Percentiles rank a stretch among this genome's conserved stretches.
Evolutionary conservation across 2,888 invertebrate genomes (phyloP).

Genomic region (Clusia tigrina): DNA sequence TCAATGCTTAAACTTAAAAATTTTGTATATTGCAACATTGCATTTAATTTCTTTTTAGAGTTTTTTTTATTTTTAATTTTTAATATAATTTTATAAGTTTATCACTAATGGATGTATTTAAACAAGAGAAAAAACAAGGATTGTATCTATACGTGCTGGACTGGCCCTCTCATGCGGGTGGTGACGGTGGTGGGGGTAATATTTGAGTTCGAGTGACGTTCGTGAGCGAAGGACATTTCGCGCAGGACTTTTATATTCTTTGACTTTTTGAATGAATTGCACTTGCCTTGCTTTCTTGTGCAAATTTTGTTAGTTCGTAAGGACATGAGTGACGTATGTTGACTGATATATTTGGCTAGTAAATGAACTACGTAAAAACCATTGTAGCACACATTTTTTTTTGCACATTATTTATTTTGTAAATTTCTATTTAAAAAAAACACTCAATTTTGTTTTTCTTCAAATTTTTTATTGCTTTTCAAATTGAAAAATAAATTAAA

Average conservation of each 20-base stretch:
- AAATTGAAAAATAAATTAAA: too few relatives aligned
- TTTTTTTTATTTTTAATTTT: background rate
- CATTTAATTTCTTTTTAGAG: background rate
- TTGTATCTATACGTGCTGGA: background rate
- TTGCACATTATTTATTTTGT: background rate
- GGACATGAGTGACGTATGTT: conserved; percentile 14
- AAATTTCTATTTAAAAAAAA: background rate
- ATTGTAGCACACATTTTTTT: background rate
- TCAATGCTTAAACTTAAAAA: too few relatives aligned
- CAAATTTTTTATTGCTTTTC: background rate
- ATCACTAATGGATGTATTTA: background rate
- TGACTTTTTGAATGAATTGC: conserved; percentile 11
- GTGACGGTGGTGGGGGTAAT: background rate
- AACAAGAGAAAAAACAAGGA: background rate
- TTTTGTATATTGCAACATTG: too few relatives aligned
- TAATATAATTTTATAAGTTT: background rate
- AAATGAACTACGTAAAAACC: too few relatives aligned
- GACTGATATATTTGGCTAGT: too few relatives aligned
- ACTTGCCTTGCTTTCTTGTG: background rate
- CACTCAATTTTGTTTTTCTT: background rate
- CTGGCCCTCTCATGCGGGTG: background rate
- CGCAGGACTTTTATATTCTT: conserved; percentile 6
- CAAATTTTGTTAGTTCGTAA: background rate
- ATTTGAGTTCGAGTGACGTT: conserved; percentile 10
- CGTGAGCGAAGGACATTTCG: conserved; percentile 16